Evolutionary conservation across 1,140 invertebrate genomes (phyloP), one percentile per base, ranked within the genome.

Genomic region (Drosophila trapezifrons): DNA sequence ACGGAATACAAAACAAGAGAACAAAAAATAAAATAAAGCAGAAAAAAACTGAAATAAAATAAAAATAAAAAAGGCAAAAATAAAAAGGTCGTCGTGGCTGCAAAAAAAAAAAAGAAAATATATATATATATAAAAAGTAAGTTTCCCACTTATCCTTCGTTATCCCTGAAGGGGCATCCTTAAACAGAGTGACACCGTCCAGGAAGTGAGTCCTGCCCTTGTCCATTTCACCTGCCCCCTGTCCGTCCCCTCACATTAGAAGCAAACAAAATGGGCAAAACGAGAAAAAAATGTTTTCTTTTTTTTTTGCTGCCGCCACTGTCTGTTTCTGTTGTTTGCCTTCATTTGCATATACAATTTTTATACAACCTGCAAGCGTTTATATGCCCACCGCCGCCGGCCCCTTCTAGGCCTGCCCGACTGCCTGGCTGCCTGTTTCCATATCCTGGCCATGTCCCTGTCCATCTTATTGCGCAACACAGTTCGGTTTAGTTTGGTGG

Each of bases 311-410:
- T 67, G 13, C 18, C 47, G 76, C 77, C 40, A 27, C 40, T 67
- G 66, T 67, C 63, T 47, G 63, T 69, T 69, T 40, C 42, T 51
- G 43, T 32, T 77, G 64, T 86, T 84, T 89, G 72, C 84, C 80
- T 84, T 89, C 84, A 89, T 89, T 89, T 89, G 84, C 84, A 89
- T 89, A 89, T 76, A 84, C 56, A 89, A 89, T 89, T 89, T 87
- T 42, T 69, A 54, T 69, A 66, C 65, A 69, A 69, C 60, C 65
- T 66, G 79, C 80, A 67, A 86, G 78, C 83, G 83, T 86, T 86
- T 86, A 86, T 87, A 86, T 79, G 83, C 64, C 35, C 13, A 37
- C 32, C 51, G 10, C 27, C 29, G 29, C 29, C 29, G 49, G 18
- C 55, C 70, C 69, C 22, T 62, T 67, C 73, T 70, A 60, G 47